These are phyloP conservation scores for Lepidurus arcticus DNA, from an alignment of 1,140 invertebrate genomes.

Conservation along the genomic window DNA sequence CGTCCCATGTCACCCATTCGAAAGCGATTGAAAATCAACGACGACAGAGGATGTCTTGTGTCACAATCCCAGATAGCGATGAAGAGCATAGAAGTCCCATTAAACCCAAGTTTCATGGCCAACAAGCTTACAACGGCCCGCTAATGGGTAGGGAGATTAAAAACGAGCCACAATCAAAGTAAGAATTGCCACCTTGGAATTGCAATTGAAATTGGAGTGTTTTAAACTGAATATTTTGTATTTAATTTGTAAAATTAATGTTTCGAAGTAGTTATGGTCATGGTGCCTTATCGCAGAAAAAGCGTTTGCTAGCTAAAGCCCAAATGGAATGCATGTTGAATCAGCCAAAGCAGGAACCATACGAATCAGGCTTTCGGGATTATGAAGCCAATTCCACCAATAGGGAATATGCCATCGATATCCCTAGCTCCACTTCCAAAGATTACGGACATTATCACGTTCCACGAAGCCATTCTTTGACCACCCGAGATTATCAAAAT, in stretches of 20 bases:
- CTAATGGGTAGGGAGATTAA: conserved; percentile 41
- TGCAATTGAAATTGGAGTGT: too few relatives aligned
- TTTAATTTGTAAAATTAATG: conserved; percentile 41
- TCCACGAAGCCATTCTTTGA: conserved; percentile 24
- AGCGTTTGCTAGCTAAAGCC: conserved; percentile 74
- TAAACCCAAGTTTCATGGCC: conserved; percentile 38
- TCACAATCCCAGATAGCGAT: conserved; percentile 74
- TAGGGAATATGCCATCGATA: conserved; percentile 12
- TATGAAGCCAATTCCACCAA: conserved; percentile 23
- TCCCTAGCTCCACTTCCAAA: conserved; percentile 6
- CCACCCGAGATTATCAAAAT: conserved; percentile 24
- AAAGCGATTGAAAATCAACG: conserved; percentile 1
- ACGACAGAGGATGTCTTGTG: conserved; percentile 57
- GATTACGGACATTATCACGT: conserved; percentile 16
- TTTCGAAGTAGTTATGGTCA: conserved; percentile 40
- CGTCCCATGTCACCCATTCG: neutral
- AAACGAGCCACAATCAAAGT: conserved; percentile 44
- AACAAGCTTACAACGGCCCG: conserved; percentile 34
- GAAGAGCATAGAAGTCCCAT: conserved; percentile 59
- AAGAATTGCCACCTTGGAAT: neutral
- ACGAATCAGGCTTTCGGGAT: conserved; percentile 21
- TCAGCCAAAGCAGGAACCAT: conserved; percentile 40
- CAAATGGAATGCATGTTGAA: conserved; percentile 70
- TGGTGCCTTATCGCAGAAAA: conserved; percentile 64
- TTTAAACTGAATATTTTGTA: conserved; percentile 37